Evolutionary conservation across 2,113 vertebrate genomes (phyloP).

Genomic region (Strix aluco): DNA sequence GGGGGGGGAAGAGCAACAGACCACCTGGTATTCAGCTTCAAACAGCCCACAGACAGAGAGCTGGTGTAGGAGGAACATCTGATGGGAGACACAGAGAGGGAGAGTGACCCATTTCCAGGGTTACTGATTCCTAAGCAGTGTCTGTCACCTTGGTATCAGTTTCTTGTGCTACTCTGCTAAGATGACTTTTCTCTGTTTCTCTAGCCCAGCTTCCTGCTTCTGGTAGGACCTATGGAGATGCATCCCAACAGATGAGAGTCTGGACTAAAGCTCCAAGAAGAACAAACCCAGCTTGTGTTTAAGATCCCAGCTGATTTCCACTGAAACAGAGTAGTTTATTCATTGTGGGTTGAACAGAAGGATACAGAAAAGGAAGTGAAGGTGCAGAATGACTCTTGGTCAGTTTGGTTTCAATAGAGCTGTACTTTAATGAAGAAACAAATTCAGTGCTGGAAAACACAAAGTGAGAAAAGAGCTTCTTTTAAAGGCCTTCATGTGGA

Average conservation of each 20-base stretch:
- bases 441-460: not conserved
- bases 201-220: not conserved
- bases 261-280: not conserved
- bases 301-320: not conserved
- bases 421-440: not conserved
- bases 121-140: not conserved
- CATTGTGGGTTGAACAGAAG: not conserved
- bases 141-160: not conserved
- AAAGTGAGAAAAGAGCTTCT: not conserved
- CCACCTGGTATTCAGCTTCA: not conserved
- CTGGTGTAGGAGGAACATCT: not conserved
- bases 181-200: not conserved
- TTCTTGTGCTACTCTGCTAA: fast-evolving
- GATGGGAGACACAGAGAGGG: not conserved
- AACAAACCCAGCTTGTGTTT: not conserved
- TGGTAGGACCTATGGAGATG: not conserved
- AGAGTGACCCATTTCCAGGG: fast-evolving
- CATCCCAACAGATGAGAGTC: not conserved
- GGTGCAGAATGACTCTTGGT: not conserved
- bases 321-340: not conserved
- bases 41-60: not conserved
- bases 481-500: not conserved
- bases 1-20: not conserved
- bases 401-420: not conserved
- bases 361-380: not conserved